Percentiles rank a stretch among this genome's conserved stretches.
phyloP scores from a whole-genome alignment of 2,113 vertebrate species.

The Cisticola juncidis region DNA sequence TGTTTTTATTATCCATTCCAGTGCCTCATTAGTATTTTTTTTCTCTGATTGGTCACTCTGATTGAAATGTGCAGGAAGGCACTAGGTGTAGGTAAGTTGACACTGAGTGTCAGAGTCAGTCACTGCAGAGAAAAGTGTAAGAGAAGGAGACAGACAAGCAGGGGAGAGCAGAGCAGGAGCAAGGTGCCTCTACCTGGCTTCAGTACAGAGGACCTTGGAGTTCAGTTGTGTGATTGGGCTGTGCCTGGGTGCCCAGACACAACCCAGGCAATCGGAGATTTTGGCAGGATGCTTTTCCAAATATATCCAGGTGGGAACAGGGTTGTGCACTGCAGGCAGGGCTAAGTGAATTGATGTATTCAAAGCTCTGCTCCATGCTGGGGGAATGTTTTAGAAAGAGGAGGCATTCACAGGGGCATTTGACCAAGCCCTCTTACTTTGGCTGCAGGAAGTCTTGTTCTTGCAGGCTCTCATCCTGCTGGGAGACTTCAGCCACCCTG shows the following conservation, averaged over 20 bases:
- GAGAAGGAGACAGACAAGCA: not conserved
- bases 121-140: not conserved
- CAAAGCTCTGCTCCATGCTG: not conserved
- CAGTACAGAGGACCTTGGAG: not conserved
- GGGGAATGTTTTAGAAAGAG: not conserved
- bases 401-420: not conserved
- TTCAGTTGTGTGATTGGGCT: not conserved
- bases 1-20: not conserved
- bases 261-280: not conserved
- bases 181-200: not conserved
- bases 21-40: not conserved
- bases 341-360: not conserved
- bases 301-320: rapidly evolving
- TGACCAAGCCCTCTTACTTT: not conserved
- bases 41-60: not conserved
- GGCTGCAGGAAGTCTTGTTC: not conserved
- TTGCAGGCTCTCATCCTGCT: not conserved
- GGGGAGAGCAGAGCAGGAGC: not conserved
- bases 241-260: not conserved
- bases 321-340: not conserved
- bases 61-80: not conserved
- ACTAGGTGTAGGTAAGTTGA: not conserved
- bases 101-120: not conserved
- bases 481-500: too few species aligned
- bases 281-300: not conserved